phyloP scores from a whole-genome alignment of 92 coral and sea anemone genomes.

The Siderastrea siderea region DNA sequence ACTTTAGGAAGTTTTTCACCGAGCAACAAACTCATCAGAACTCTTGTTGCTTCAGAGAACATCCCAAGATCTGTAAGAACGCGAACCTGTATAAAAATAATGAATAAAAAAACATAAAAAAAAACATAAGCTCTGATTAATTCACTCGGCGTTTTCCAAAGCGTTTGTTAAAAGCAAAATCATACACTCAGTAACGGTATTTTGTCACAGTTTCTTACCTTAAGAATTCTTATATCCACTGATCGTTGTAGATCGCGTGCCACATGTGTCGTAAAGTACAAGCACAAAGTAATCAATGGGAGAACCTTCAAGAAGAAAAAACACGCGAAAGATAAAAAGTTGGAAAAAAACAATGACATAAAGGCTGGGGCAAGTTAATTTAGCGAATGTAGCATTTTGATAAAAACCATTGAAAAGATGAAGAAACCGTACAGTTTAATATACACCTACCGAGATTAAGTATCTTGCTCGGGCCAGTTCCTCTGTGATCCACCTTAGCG shows the following conservation, averaged over 20 bases:
- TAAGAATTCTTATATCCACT: constrained; percentile 82
- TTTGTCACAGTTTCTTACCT: constrained; percentile 57
- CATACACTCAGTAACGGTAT: too few relatives aligned
- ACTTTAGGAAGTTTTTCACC: constrained; percentile 83
- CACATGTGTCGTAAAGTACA: constrained; percentile 90
- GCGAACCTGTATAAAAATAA: constrained; percentile 54
- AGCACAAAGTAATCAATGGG: constrained; percentile 85
- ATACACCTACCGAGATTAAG: constrained; percentile 71
- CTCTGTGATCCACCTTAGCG: constrained; percentile 91
- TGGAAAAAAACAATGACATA: neutral
- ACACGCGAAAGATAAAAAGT: neutral
- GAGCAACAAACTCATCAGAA: constrained; percentile 55
- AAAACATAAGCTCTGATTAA: neutral
- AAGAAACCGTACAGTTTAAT: neutral
- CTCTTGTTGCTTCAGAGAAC: constrained; percentile 74
- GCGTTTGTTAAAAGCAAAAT: neutral
- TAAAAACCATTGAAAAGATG: neutral
- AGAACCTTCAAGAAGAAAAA: constrained; percentile 50
- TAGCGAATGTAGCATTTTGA: neutral
- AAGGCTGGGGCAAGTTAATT: too few relatives aligned
- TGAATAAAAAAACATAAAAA: neutral
- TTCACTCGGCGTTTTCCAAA: neutral
- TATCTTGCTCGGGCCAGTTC: constrained; percentile 88
- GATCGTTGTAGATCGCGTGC: constrained; percentile 89
- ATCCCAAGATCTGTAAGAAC: constrained; percentile 85